Evolutionary conservation across 2,113 vertebrate genomes (phyloP), one percentile per base, ranked within the genome.

Genomic region (Melanotaenia duboulayi): DNA sequence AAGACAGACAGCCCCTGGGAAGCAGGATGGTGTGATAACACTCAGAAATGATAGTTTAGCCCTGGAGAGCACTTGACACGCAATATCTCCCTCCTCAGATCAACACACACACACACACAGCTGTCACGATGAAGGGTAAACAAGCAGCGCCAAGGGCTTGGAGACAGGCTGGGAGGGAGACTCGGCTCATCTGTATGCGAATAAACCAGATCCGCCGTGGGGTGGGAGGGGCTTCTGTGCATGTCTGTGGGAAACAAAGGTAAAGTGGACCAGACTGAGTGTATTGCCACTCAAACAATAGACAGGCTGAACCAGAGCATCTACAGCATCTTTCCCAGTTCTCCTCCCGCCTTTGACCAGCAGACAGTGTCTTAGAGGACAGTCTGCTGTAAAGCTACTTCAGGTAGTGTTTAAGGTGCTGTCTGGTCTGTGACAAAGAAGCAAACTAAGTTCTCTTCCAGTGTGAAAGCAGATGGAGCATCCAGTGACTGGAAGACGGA

Each of bases 1-100:
- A 66, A 87, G 90, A 79, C 89, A 86, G 89, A 59, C 84, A 70
- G 80, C 91, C 89, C 80, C 74, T 79, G 91, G 90, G 93, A 92
- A 87, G 89, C 78, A 72, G 90, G 87, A 85, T 89, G 89, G 89
- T 93, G 92, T 92, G 94, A 94, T 93, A 94, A 93, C 92, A 90
- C 92, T 94, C 89, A 87, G 91, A 92, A 93, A 93, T 94, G 93
- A 94, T 94, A 94, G 93, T 91, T 91, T 87, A 92, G 90, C 94
- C 92, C 92, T 91, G 90, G 93, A 94, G 93, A 94, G 87, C 91
- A 92, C 92, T 94, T 93, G 93, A 94, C 93, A 93, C 87, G 90
- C 92, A 92, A 93, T 94, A 92, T 90, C 92, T 90, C 83, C 83
- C 81, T 77, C 76, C 89, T 86, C 82, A 91, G 81, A 92, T 93